Evolutionary conservation across 2,113 vertebrate species (phyloP).

Genomic region (Colius striatus): DNA sequence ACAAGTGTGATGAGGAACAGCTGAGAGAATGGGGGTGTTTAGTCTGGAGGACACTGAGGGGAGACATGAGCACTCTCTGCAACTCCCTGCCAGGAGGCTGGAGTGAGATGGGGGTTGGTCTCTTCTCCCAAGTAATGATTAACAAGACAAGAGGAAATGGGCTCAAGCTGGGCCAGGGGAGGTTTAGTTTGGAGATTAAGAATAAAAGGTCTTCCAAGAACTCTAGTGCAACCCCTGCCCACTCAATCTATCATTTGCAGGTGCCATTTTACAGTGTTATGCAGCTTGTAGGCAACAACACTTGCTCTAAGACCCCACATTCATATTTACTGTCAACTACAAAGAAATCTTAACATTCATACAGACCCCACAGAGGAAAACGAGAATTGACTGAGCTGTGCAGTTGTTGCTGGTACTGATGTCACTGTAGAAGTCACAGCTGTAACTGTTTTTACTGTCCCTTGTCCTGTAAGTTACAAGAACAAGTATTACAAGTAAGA

Average conservation of each 20-base stretch:
- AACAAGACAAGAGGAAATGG: too few relatives aligned
- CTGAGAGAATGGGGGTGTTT: too few relatives aligned
- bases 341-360: background rate
- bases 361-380: constrained; percentile 84
- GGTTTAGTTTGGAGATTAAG: too few relatives aligned
- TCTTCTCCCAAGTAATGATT: too few relatives aligned
- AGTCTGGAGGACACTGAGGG: too few relatives aligned
- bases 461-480: constrained; percentile 63
- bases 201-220: background rate
- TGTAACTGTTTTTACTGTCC: constrained; percentile 73
- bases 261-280: background rate
- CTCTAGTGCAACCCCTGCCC: background rate
- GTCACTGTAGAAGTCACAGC: constrained; percentile 49
- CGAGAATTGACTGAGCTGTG: constrained; percentile 83
- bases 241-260: background rate
- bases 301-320: background rate
- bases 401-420: constrained; percentile 60
- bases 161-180: too few relatives aligned
- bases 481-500: background rate
- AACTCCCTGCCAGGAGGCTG: too few relatives aligned
- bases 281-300: background rate
- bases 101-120: too few relatives aligned
- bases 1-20: too few relatives aligned
- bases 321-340: background rate
- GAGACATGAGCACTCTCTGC: too few relatives aligned